Conservation (phyloP, 2,113 vertebrate species). For the Helogale parvula region DNA sequence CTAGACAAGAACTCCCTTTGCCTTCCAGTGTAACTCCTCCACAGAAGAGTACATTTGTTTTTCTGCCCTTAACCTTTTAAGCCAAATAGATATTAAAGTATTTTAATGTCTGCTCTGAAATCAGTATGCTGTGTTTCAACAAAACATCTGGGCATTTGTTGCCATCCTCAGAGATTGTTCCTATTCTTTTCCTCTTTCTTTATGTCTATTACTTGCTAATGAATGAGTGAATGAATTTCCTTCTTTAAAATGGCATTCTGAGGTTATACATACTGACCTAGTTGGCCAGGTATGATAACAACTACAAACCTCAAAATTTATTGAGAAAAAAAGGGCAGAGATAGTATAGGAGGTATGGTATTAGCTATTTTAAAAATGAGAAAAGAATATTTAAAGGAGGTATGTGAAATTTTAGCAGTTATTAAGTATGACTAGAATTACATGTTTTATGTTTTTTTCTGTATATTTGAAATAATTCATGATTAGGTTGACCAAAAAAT, state of each 20-base stretch:
- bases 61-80: conserved; percentile 61
- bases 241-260: conserved; percentile 63
- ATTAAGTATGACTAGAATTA: neutral
- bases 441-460: neutral
- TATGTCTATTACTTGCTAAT: conserved; percentile 38
- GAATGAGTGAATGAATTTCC: conserved; percentile 33
- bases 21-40: conserved; percentile 65
- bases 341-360: neutral
- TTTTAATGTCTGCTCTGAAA: conserved; percentile 59
- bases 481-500: neutral
- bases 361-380: conserved; percentile 1
- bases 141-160: conserved; percentile 41
- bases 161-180: neutral
- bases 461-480: conserved; percentile 33
- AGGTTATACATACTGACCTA: conserved; percentile 46
- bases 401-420: neutral
- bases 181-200: conserved; percentile 23
- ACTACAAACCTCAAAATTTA: conserved; percentile 53
- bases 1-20: conserved; percentile 43
- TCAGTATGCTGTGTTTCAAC: conserved; percentile 8
- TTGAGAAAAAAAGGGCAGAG: neutral
- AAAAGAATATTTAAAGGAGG: neutral
- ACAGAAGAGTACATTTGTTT: conserved; percentile 61
- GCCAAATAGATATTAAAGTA: conserved; percentile 57
- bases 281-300: conserved; percentile 56